These are phyloP conservation scores for Rhyacophila evoluta DNA, from an alignment of 2,888 invertebrate species.

Conservation along the genomic window DNA sequence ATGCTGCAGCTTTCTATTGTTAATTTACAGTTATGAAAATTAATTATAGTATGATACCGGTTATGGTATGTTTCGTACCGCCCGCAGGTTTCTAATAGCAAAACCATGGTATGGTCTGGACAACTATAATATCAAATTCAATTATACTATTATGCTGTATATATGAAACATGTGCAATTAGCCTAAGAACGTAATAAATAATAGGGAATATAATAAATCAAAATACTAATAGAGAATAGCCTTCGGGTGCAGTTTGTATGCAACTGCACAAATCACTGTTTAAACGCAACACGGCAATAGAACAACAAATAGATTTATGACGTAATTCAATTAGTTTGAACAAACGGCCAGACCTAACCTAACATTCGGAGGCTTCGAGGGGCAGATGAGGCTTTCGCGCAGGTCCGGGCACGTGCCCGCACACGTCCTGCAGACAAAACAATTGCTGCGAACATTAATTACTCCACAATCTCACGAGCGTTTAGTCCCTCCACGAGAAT, in stretches of 20 bases:
- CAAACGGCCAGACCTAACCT: slow-evolving; percentile 24
- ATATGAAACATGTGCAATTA: too few species aligned
- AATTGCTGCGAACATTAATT: slow-evolving; percentile 54
- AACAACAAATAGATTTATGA: slow-evolving; percentile 22
- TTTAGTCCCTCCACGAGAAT: slow-evolving; percentile 53
- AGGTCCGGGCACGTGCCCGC: slow-evolving; percentile 22
- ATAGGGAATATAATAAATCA: neutral
- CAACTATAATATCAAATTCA: too few species aligned
- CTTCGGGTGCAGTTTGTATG: neutral
- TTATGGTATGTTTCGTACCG: too few species aligned
- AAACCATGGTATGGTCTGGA: too few species aligned
- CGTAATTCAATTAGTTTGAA: slow-evolving; percentile 24
- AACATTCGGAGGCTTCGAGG: slow-evolving; percentile 18
- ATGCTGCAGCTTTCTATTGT: too few species aligned
- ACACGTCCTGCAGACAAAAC: slow-evolving; percentile 48
- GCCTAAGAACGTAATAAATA: neutral
- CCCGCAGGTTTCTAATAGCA: too few species aligned
- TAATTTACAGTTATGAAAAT: too few species aligned
- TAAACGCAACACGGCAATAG: slow-evolving; percentile 10
- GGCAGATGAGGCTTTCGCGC: slow-evolving; percentile 1
- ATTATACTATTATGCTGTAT: too few species aligned
- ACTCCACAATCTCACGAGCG: slow-evolving; percentile 54
- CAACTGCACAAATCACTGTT: slow-evolving; percentile 22
- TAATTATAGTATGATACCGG: too few species aligned
- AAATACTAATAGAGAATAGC: neutral